Percentiles rank a stretch among this genome's conserved stretches.
These are phyloP conservation scores for Oxygymnocypris stewartii DNA, from an alignment of 2,113 vertebrate genomes.

Conservation along the genomic window DNA sequence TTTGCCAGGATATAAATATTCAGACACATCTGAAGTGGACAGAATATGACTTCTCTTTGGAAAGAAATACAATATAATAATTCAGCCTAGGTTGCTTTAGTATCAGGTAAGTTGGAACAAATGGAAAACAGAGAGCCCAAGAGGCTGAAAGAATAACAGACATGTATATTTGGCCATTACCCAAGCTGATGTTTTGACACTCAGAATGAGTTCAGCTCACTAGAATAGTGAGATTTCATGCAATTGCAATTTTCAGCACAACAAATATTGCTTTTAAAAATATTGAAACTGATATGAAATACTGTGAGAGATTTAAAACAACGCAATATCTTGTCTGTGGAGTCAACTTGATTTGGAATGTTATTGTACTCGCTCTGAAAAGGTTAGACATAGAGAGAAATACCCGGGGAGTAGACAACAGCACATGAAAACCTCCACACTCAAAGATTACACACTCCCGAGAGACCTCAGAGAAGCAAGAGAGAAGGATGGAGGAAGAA, in stretches of 20 bases:
- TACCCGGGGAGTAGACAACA: neutral
- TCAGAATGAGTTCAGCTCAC: neutral
- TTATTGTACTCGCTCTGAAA: neutral
- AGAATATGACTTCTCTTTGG: neutral
- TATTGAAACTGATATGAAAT: slow-evolving; percentile 14
- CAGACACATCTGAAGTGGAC: neutral
- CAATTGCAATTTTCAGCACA: neutral
- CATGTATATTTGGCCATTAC: neutral
- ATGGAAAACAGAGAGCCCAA: neutral
- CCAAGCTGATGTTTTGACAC: neutral
- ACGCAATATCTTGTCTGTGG: neutral
- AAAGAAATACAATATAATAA: neutral
- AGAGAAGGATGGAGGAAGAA: neutral
- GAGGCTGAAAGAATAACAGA: neutral
- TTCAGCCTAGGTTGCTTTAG: neutral
- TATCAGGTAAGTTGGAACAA: neutral
- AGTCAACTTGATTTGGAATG: slow-evolving; percentile 2
- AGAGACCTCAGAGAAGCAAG: neutral
- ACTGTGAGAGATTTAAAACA: neutral
- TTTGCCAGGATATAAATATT: neutral
- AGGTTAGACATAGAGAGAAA: neutral
- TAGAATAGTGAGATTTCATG: neutral
- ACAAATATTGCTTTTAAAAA: slow-evolving; percentile 5
- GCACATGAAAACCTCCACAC: slow-evolving; percentile 4
- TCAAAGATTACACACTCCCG: slow-evolving; percentile 21